Base-by-base conservation (phyloP, 2,113 vertebrate species). In the Phalacrocorax aristotelis region DNA sequence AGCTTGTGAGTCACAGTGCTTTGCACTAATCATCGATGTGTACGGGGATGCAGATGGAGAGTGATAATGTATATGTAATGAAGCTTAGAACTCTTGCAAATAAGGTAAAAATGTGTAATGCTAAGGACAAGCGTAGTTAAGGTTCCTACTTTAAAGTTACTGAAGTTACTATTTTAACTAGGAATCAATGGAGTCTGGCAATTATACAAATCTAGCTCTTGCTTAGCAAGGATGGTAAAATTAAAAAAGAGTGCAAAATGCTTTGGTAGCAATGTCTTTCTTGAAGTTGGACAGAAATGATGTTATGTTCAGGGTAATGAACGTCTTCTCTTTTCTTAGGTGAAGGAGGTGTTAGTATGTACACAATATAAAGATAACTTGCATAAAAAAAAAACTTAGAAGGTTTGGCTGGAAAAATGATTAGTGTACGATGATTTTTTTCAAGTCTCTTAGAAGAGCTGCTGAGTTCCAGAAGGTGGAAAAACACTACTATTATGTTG, bases 241-340 rank as follows among this genome's bases (percentile, higher is more conserved):
- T 16, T 23, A 38, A 19, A 81, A 90, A 85, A 38, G 42, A 52
- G 6, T 27, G 25, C 26, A 42, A 32, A 90, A 22, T 11, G 52
- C 2, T 60, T 77, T 55, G 34, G 29, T 40, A 61, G 16, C 40
- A 65, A 3, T 36, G 18, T 44, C 14, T 84, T 38, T 44, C n/a
- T 64, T 65, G 44, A 25, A 60, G 40, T 38, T 69, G 36, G 20
- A 36, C 14, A 77, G 54, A 84, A 94, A 64, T 46, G 0, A 16
- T 69, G 6, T 5, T 62, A 12, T 0, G 0, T 75, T 83, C 46
- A 52, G 36, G 51, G 15, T 76, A 44, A 48, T 0, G 0, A 87
- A 44, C 1, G 2, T 48, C 15, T 20, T 46, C 19, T 52, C 8
- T 36, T 17, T 36, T 80, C 51, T 32, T 64, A 70, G 54, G 11